phyloP scores from a whole-genome alignment of 1,140 invertebrate genomes.

The Palaemon carinicauda region DNA sequence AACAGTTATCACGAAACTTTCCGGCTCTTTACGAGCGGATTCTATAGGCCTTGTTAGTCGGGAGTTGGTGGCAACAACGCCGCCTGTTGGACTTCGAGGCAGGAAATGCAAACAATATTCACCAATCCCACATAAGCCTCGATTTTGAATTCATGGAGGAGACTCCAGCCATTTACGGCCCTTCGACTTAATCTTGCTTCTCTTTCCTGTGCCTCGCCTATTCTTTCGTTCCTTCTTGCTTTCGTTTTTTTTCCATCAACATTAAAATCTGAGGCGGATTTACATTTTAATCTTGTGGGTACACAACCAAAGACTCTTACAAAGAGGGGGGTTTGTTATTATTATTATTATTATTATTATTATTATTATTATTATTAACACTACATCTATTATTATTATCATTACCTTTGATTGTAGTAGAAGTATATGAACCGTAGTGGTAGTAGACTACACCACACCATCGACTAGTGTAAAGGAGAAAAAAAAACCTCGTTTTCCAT shows the following conservation, averaged over 20 bases:
- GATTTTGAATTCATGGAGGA: constrained; percentile 42
- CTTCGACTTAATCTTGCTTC: background rate
- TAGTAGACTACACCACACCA: too few relatives aligned
- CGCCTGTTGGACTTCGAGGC: too few relatives aligned
- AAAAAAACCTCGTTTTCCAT: too few relatives aligned
- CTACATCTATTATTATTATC: too few relatives aligned
- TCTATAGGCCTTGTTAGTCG: too few relatives aligned
- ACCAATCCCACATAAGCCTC: constrained; percentile 21
- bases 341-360: background rate
- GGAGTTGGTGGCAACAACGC: too few relatives aligned
- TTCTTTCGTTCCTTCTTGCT: background rate
- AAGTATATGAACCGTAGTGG: too few relatives aligned
- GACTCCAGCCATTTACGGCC: constrained; percentile 20
- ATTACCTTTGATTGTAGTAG: too few relatives aligned
- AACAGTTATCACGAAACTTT: too few relatives aligned
- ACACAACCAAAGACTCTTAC: background rate
- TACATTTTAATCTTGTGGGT: background rate
- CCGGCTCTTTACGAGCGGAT: too few relatives aligned
- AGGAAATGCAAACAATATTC: constrained; percentile 17
- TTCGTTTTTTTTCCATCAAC: constrained; percentile 6
- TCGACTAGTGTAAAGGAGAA: too few relatives aligned
- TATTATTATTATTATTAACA: background rate
- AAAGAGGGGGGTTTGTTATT: background rate
- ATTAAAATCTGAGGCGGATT: background rate
- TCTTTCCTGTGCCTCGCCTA: background rate